Conservation (phyloP, 92 coral and sea anemone genomes). For the Pocillopora grandis region DNA sequence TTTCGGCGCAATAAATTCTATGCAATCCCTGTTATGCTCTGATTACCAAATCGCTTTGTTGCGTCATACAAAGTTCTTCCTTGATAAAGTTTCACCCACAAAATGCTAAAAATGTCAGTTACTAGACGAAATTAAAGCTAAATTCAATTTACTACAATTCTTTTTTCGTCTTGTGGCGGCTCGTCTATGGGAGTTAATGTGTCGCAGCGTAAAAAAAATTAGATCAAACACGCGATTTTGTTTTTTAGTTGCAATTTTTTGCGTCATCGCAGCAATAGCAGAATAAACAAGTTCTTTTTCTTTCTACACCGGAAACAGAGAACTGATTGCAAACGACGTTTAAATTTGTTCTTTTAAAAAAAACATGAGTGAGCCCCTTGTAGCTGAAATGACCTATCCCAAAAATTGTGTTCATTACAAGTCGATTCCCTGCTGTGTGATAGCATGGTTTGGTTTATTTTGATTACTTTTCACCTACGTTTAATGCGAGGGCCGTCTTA, state of each 20-base stretch:
- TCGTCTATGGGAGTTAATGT: too few species aligned
- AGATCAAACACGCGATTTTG: too few species aligned
- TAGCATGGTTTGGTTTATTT: background rate
- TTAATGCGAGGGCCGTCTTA: background rate
- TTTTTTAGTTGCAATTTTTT: too few species aligned
- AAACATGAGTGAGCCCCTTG: conserved; percentile 21
- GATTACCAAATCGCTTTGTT: conserved; percentile 9
- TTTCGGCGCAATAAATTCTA: background rate
- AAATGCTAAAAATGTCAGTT: conserved; percentile 7
- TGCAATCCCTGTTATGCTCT: background rate
- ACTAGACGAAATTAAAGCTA: background rate
- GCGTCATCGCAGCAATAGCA: background rate
- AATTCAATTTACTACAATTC: background rate
- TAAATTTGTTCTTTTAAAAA: background rate
- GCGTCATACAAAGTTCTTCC: background rate
- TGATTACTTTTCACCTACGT: background rate
- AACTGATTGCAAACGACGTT: conserved; percentile 3
- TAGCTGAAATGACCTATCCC: conserved; percentile 19
- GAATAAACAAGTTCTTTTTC: conserved; percentile 1
- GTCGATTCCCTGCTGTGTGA: conserved; percentile 24
- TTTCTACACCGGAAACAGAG: conserved; percentile 33
- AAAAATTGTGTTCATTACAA: background rate
- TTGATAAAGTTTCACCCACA: conserved; percentile 12
- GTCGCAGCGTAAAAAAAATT: too few species aligned
- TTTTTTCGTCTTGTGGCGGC: background rate